These are phyloP conservation scores for Dendroctonus valens DNA, from an alignment of 1,140 invertebrate species.

Conservation along the genomic window DNA sequence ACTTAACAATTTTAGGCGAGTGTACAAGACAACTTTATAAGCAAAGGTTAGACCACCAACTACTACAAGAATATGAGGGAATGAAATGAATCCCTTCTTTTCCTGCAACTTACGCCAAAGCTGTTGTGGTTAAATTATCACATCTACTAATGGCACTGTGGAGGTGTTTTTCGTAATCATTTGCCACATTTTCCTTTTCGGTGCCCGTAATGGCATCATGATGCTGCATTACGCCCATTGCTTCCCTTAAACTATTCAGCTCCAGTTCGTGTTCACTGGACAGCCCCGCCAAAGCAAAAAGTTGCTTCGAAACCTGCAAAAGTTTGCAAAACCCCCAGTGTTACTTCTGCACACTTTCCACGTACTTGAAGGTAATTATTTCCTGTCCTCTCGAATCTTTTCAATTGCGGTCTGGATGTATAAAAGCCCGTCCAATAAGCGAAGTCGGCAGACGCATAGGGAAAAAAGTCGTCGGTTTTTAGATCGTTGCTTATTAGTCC, in stretches of 20 bases:
- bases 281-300: conserved; percentile 47
- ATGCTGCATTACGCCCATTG: conserved; percentile 46
- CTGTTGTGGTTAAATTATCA: conserved; percentile 41
- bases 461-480: conserved; percentile 69
- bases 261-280: conserved; percentile 41
- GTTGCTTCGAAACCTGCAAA: conserved; percentile 53
- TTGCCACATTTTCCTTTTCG: no score
- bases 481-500: conserved; percentile 21
- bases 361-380: conserved; percentile 75
- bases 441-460: conserved; percentile 81
- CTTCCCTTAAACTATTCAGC: conserved; percentile 49
- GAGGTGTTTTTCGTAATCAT: conserved; percentile 65
- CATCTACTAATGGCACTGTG: conserved; percentile 56
- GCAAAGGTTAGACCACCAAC: no score
- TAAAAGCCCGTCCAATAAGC: conserved; percentile 95
- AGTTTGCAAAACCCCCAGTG: not conserved
- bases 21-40: no score
- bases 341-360: conserved; percentile 6
- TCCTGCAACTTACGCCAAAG: not conserved
- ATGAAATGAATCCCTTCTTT: no score
- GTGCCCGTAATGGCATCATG: no score
- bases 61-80: no score
- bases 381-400: conserved; percentile 72
- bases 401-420: conserved; percentile 81
- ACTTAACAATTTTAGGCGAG: no score